Base-by-base conservation (phyloP, 2,797 vertebrate species). In the Xenentodon cancila region DNA sequence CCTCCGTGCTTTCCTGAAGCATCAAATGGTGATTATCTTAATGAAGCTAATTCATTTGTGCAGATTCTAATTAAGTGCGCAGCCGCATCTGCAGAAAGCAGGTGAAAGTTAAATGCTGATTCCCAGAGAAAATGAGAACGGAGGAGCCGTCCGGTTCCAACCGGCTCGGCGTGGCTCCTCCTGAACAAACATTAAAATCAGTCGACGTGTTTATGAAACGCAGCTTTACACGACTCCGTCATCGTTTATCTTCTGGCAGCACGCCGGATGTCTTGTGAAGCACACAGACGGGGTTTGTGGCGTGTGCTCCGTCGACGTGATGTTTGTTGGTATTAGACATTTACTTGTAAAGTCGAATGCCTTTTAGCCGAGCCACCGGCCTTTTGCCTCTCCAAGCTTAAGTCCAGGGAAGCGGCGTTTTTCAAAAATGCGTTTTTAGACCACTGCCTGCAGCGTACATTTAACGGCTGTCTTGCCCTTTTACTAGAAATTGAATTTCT, bases 371-470 rank as follows among this genome's bases (percentile, higher is more conserved):
- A 34, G 4, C 34, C 5, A 43, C 25, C 50, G 50, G 68, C 57
- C 68, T 75, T 81, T 70, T 42, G 48, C 62, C 59, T 71, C 68
- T 77, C 20, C 16, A 77, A 73, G 82, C 69, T 57, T 58, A 85
- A 69, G 71, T 86, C 75, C 67, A 49, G 61, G 49, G 49, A 89
- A 88, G 81, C 71, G 25, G 59, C 64, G 72, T 89, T 73, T 84
- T 86, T 91, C 73, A 81, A 73, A 88, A 86, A 86, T 80, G 88
- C 84, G 88, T 94, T 94, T 93, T 93, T 91, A 92, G 91, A 92
- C 85, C 88, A 79, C 50, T 49, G 86, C 89, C 89, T 77, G 48
- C 34, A 56, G 90, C 81, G 27, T 64, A 77, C 82, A 81, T 91
- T 90, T 89, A 92, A 82, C 72, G 73, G 84, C 85, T 73, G 74